A percentile compares a stretch with the other conserved stretches of the same genome.
Conservation (phyloP, 2,113 vertebrate genomes). For the Daphoenositta chrysoptera region DNA sequence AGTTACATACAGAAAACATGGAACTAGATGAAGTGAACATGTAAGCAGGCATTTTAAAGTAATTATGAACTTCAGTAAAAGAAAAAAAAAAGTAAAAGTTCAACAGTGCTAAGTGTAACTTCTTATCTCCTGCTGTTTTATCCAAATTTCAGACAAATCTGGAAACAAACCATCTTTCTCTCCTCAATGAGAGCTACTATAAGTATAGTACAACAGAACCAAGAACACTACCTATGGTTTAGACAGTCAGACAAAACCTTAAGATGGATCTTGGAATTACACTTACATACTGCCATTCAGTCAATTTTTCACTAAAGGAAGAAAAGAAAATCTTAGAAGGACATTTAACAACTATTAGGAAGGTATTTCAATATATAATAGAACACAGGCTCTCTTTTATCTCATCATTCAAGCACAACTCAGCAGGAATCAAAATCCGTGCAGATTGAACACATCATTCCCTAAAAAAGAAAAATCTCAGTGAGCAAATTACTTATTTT, state of each 20-base stretch:
- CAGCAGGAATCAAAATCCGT: background rate
- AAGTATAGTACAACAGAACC: background rate
- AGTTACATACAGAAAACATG: background rate
- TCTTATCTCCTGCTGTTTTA: background rate
- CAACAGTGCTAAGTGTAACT: background rate
- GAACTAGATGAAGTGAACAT: background rate
- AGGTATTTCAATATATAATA: background rate
- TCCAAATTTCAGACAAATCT: background rate
- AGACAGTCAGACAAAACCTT: background rate
- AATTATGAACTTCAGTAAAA: background rate
- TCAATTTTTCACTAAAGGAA: background rate
- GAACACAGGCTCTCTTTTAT: background rate
- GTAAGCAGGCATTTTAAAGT: background rate
- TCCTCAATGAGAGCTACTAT: background rate
- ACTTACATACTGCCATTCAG: background rate
- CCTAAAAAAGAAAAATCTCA: background rate
- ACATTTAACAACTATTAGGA: background rate
- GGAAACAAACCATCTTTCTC: background rate
- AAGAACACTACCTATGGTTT: background rate
- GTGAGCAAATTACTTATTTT: background rate
- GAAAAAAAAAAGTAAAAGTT: background rate
- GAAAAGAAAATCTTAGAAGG: background rate
- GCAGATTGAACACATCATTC: background rate
- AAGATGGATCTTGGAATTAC: background rate
- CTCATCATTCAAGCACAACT: background rate